Conservation (phyloP, 2,113 vertebrate genomes). For the Ploceus nigricollis region DNA sequence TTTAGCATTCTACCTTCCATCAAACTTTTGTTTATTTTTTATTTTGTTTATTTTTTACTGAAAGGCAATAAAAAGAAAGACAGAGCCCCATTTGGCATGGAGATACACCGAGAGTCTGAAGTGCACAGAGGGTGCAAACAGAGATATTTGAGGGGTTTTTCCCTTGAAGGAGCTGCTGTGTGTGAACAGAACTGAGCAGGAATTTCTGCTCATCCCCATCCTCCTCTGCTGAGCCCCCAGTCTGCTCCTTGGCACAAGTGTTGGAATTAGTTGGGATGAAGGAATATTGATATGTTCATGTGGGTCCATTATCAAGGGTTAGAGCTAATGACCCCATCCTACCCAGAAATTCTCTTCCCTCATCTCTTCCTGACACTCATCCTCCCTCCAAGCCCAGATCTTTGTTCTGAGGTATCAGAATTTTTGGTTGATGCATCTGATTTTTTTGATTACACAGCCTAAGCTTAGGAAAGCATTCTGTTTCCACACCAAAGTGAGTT, state of each 20-base stretch:
- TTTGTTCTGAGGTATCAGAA: background rate
- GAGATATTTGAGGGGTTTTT: background rate
- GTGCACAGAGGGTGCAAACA: background rate
- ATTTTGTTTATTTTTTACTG: background rate
- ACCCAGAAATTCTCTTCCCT: background rate
- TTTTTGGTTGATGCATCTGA: background rate
- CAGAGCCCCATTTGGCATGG: background rate
- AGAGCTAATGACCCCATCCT: background rate
- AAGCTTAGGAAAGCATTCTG: background rate
- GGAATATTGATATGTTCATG: background rate
- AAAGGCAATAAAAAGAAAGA: background rate
- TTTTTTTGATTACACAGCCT: background rate
- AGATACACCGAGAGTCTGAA: background rate
- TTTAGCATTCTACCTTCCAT: background rate
- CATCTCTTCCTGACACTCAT: background rate
- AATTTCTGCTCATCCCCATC: background rate
- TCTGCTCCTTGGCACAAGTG: background rate
- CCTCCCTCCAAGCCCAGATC: background rate
- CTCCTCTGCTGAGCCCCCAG: background rate
- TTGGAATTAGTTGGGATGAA: background rate
- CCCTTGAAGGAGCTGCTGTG: background rate
- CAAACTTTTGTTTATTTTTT: background rate
- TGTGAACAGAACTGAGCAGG: background rate
- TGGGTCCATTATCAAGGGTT: background rate
- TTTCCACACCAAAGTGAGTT: background rate